phyloP scores from a whole-genome alignment of 2,888 invertebrate species.

The Standfussiana lucernea region DNA sequence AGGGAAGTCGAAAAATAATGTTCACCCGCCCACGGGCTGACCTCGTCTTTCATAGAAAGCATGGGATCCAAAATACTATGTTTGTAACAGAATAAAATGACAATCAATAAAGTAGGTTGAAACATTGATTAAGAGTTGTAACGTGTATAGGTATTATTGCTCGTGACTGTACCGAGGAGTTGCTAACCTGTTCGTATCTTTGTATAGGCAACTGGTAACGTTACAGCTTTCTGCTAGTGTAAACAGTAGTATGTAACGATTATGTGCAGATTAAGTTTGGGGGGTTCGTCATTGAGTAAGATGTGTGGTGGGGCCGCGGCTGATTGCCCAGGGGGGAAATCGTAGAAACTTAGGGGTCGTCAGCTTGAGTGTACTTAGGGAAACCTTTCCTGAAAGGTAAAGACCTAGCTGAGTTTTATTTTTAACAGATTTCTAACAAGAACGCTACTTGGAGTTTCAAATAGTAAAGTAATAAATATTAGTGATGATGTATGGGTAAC shows the following conservation, averaged over 20 bases:
- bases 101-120: neutral
- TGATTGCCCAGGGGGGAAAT: neutral
- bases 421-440: neutral
- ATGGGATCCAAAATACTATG: neutral
- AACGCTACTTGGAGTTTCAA: neutral
- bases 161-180: constrained; percentile 14
- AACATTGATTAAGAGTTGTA: neutral
- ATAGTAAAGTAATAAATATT: neutral
- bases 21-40: neutral
- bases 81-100: neutral
- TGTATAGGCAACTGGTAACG: neutral
- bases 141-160: neutral
- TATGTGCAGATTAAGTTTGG: neutral
- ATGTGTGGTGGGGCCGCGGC: neutral
- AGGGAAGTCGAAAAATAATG: neutral
- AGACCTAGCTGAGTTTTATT: neutral
- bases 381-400: neutral
- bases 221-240: constrained; percentile 29
- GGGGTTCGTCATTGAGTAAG: neutral
- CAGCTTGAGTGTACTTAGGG: neutral
- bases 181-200: constrained; percentile 16
- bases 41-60: neutral
- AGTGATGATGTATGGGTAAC: neutral
- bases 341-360: neutral
- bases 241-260: constrained; percentile 24